Evolutionary conservation across 1,140 invertebrate species (phyloP).

Genomic region (Drosophila lacteicornis): DNA sequence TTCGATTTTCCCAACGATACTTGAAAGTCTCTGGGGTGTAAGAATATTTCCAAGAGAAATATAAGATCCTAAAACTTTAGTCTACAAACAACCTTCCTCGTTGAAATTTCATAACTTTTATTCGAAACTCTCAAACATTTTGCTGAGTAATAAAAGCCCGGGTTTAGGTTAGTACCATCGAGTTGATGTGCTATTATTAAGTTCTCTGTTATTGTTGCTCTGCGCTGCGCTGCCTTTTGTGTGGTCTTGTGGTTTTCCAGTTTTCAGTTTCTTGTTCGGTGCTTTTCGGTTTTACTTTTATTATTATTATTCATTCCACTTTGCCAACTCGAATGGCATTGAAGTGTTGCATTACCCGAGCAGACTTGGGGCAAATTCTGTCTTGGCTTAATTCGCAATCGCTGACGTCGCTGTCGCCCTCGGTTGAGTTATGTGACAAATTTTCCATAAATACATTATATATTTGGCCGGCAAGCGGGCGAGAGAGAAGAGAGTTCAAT

Average conservation of each 20-base stretch:
- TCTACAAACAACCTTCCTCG: no score
- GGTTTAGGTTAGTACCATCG: not conserved
- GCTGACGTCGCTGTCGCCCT: conserved; percentile 4
- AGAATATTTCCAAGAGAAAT: not conserved
- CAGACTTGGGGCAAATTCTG: conserved; percentile 16
- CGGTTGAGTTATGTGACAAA: conserved; percentile 48
- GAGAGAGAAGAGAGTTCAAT: conserved; percentile 28
- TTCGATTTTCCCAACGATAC: conserved; percentile 17
- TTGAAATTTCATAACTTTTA: conserved; percentile 13
- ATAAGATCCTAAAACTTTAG: not conserved
- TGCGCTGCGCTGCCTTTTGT: conserved; percentile 20
- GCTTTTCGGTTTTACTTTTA: conserved; percentile 55
- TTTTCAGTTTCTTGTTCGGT: conserved; percentile 49
- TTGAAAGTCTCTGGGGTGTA: conserved; percentile 6
- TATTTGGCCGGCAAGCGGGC: conserved; percentile 31
- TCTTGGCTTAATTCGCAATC: conserved; percentile 10
- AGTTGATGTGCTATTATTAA: conserved; percentile 25
- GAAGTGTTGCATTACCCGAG: conserved; percentile 62
- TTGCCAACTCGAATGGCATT: conserved; percentile 59
- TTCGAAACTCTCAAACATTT: conserved; percentile 5
- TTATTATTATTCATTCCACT: conserved; percentile 39
- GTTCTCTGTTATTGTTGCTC: conserved; percentile 22
- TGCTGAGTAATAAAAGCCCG: conserved; percentile 4
- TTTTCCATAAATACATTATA: conserved; percentile 54
- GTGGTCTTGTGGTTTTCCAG: conserved; percentile 71